These are phyloP conservation scores for Oxycera nigricornis DNA, from an alignment of 2,888 invertebrate species.

Conservation along the genomic window DNA sequence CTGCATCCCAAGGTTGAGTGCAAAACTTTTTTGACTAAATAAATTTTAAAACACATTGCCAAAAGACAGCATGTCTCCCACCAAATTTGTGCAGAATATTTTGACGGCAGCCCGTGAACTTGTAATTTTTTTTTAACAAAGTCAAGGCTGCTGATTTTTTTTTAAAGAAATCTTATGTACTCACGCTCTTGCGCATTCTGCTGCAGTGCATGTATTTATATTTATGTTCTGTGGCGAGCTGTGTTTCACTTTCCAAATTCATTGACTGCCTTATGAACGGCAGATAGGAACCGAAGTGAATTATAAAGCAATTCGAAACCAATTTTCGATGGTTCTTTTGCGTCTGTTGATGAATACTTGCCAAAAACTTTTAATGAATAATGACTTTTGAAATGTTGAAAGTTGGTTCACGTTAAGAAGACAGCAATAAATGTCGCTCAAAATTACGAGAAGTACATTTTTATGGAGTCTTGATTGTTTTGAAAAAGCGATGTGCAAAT, in stretches of 20 bases:
- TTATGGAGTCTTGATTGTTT: background rate
- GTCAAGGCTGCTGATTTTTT: conserved; percentile 34
- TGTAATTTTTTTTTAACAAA: conserved; percentile 20
- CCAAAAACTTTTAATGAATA: conserved; percentile 5
- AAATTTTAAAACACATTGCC: background rate
- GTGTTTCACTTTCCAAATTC: conserved; percentile 13
- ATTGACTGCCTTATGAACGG: background rate
- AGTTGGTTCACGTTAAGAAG: background rate
- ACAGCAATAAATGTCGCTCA: background rate
- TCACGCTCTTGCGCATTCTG: background rate
- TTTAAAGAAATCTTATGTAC: conserved; percentile 20
- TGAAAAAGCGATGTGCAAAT: too few relatives aligned
- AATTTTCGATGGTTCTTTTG: conserved; percentile 3
- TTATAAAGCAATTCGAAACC: conserved; percentile 20
- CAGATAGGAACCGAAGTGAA: conserved; percentile 6
- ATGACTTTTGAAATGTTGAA: conserved; percentile 3
- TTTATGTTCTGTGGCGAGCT: background rate
- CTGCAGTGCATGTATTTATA: background rate
- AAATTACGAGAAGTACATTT: background rate
- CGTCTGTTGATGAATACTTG: background rate
- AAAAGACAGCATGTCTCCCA: background rate
- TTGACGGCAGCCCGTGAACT: conserved; percentile 33
- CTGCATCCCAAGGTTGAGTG: too few relatives aligned
- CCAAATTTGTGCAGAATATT: background rate
- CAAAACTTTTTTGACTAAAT: too few relatives aligned